Evolutionary conservation across 2,888 invertebrate species (phyloP).

Genomic region (Nephrotoma flavescens): DNA sequence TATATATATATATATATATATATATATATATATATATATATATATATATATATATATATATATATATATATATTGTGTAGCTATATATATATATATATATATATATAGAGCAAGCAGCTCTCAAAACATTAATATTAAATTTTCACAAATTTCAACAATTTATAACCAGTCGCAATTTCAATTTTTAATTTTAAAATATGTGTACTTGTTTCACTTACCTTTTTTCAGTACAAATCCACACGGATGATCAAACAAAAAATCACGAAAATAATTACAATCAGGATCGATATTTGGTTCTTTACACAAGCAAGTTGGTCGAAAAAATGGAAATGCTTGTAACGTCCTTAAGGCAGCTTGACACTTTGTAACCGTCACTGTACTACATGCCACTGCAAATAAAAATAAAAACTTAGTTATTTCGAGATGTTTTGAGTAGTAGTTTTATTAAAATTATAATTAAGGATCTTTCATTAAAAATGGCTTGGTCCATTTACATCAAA

Average conservation of each 20-base stretch:
- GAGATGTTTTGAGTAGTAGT: background rate
- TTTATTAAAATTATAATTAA: background rate
- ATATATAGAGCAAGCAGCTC: too few species aligned
- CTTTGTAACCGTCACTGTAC: conserved; percentile 83
- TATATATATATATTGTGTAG: too few species aligned
- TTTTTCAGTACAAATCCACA: conserved; percentile 81
- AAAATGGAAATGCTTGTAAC: conserved; percentile 82
- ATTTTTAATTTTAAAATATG: too few species aligned
- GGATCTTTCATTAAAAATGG: background rate
- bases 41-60: too few species aligned
- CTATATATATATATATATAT: too few species aligned
- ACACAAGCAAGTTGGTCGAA: conserved; percentile 85
- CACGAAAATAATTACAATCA: conserved; percentile 83
- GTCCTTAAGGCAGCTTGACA: conserved; percentile 83
- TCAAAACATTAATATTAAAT: too few species aligned
- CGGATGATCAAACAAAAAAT: conserved; percentile 86
- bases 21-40: too few species aligned
- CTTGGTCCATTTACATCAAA: background rate
- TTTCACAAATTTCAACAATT: too few species aligned
- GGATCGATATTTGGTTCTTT: conserved; percentile 81
- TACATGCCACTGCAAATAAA: conserved; percentile 70
- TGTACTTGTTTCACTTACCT: conserved; percentile 40
- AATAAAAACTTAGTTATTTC: conserved; percentile 5
- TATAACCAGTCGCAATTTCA: too few species aligned
- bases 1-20: too few species aligned